Conservation (phyloP, 2,888 invertebrate species). For the Agrypnus murinus region DNA sequence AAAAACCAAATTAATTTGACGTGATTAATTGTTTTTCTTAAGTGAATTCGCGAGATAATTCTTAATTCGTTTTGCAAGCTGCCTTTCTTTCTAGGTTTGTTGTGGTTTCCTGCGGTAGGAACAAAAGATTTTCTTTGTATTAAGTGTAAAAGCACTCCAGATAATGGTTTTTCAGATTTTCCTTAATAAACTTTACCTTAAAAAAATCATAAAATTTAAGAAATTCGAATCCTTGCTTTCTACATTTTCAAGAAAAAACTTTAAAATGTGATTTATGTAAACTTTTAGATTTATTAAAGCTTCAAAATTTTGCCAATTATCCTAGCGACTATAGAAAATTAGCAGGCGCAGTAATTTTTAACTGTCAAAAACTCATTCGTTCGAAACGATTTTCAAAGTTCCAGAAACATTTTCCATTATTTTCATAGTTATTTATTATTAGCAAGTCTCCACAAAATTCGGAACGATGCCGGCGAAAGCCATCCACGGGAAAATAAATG, state of each 20-base stretch:
- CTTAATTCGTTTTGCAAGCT: constrained; percentile 18
- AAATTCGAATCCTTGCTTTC: too few species aligned
- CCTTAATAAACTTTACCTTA: constrained; percentile 1
- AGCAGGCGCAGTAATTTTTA: not conserved
- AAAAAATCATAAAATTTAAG: too few species aligned
- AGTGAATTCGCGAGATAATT: constrained; percentile 36
- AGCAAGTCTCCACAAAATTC: not conserved
- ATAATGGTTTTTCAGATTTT: constrained; percentile 4
- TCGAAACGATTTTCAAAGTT: not conserved
- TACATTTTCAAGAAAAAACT: too few species aligned
- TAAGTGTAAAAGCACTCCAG: constrained; percentile 29
- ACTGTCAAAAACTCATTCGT: not conserved
- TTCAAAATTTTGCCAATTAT: not conserved
- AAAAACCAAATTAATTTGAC: constrained; percentile 40
- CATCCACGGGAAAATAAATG: constrained; percentile 19
- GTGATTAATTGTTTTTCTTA: constrained; percentile 38
- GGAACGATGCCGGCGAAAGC: not conserved
- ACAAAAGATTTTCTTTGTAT: constrained; percentile 33
- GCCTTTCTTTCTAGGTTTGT: constrained; percentile 11
- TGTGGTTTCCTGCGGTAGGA: constrained; percentile 30
- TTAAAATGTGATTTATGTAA: too few species aligned
- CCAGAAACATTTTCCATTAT: constrained; percentile 16
- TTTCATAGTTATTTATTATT: constrained; percentile 17
- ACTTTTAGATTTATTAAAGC: not conserved
- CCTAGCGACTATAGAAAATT: not conserved